Base-by-base conservation (phyloP, 2,797 vertebrate genomes). In the Pelobates cultripes region DNA sequence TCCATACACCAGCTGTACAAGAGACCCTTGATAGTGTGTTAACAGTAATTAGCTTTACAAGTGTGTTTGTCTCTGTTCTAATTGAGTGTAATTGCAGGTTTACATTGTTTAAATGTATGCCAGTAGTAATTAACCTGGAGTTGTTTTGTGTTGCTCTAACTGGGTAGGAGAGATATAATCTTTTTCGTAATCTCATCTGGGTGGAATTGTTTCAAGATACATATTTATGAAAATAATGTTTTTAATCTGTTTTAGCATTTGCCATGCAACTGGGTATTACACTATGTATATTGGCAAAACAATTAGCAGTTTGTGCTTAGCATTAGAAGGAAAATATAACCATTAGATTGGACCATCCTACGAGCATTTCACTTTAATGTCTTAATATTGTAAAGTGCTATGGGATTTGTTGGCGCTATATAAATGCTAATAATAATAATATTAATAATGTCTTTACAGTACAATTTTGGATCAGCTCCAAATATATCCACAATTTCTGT, bases 11-110 rank as follows among this genome's bases (percentile, higher is more conserved):
- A 84, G 82, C 82, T 84, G 82, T 68, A 84, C 77, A 44, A 55
- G 57, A 67, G 57, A 45, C 67, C 73, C 82, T 83, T 75, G 73
- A 75, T 75, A 64, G 77, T 75, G 82, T 44, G 77, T 71, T 45
- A 64, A 71, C 53, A 17, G 77, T 79, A 84, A 84, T 84, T 84
- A 84, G 67, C 67, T 64, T 79, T 75, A 84, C 82, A 71, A 79
- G 77, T 75, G 44, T 79, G 66, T 79, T 84, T 61, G 66, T 70
- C 47, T 44, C 82, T 41, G 67, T 67, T 84, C 70, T 84, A 84
- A 84, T 84, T 75, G 72, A 79, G 67, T 75, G 77, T 84, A 84
- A 84, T 84, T 84, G 77, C 57, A 79, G 82, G 82, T 70, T 84
- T 84, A 44, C 72, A 63, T 72, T 71, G 78, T 74, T 45, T 63